phyloP scores from a whole-genome alignment of 2,888 invertebrate species.

The Volucella inflata region DNA sequence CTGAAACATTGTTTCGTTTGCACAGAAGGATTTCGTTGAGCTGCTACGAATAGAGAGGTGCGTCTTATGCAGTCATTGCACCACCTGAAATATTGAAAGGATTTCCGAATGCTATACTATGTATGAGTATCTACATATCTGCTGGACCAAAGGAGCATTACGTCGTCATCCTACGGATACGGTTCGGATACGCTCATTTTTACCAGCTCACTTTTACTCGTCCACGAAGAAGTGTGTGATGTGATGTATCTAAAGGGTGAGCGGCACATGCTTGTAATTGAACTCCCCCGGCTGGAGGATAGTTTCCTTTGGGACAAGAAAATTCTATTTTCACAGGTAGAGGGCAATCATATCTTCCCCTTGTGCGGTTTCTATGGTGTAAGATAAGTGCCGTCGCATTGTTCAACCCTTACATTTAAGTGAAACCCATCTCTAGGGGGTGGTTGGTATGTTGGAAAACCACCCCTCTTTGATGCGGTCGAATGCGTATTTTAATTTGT shows the following conservation, averaged over 20 bases:
- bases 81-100: conserved; percentile 15
- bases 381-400: conserved; percentile 45
- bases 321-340: conserved; percentile 30
- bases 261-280: neutral
- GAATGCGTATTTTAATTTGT: conserved; percentile 57
- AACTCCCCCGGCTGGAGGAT: neutral
- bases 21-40: conserved; percentile 9
- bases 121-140: neutral
- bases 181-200: neutral
- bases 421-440: conserved; percentile 7
- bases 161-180: neutral
- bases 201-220: neutral
- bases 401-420: conserved; percentile 13
- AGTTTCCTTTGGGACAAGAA: conserved; percentile 2
- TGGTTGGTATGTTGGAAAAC: neutral
- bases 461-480: conserved; percentile 28
- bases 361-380: conserved; percentile 14
- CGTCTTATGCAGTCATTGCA: neutral
- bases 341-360: conserved; percentile 1
- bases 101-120: conserved; percentile 14
- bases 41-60: neutral
- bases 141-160: neutral
- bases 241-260: neutral
- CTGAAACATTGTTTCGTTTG: conserved; percentile 8
- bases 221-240: neutral